A percentile compares a stretch with the other conserved stretches of the same genome.
Evolutionary conservation across 2,888 invertebrate species (phyloP).

Genomic region (Eustalomyia histrio): DNA sequence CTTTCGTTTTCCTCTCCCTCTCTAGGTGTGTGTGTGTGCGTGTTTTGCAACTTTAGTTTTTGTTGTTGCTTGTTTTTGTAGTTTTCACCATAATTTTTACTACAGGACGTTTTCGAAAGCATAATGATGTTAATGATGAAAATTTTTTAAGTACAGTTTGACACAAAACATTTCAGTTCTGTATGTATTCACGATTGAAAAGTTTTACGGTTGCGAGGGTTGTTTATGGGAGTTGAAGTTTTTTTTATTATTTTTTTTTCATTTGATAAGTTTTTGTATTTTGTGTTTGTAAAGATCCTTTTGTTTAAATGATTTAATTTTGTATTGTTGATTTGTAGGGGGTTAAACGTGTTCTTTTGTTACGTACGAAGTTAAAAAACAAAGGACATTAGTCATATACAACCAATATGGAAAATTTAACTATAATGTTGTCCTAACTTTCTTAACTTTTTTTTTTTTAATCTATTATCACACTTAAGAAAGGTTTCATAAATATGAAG

Average conservation of each 20-base stretch:
- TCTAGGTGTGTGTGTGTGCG: conserved; percentile 10
- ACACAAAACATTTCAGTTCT: conserved; percentile 46
- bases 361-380: too few species aligned
- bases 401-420: too few species aligned
- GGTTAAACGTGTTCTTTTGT: background rate
- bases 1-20: conserved; percentile 51
- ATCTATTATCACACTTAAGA: too few species aligned
- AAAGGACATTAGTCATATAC: too few species aligned
- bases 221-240: conserved; percentile 56
- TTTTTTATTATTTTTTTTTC: background rate
- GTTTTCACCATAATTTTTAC: conserved; percentile 55
- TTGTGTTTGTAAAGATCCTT: conserved; percentile 40
- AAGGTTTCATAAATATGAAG: too few species aligned
- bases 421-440: too few species aligned
- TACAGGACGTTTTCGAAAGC: conserved; percentile 56
- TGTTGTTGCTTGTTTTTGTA: conserved; percentile 40
- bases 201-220: conserved; percentile 54
- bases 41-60: conserved; percentile 53
- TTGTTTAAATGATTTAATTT: conserved; percentile 11
- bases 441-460: too few species aligned
- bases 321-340: background rate
- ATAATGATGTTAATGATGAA: conserved; percentile 54
- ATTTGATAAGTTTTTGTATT: conserved; percentile 8
- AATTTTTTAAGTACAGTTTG: conserved; percentile 59
- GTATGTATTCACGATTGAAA: conserved; percentile 39